Evolutionary conservation across 2,888 invertebrate genomes (phyloP).

Genomic region (Thymelicus lineola): DNA sequence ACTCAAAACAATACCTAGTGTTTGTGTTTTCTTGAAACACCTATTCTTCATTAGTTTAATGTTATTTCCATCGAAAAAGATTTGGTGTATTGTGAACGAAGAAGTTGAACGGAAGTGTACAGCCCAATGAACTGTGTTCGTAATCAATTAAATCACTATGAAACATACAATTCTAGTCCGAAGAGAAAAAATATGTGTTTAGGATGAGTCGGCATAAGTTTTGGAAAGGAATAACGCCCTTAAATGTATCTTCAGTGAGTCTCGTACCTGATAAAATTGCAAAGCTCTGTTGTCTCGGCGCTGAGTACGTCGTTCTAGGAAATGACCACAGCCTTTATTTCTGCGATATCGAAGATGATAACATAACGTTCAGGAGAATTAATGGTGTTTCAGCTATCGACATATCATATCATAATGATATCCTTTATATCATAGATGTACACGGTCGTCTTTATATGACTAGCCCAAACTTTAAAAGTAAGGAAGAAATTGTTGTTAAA

Average conservation of each 20-base stretch:
- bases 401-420: conserved; percentile 86
- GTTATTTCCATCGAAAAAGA: neutral
- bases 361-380: conserved; percentile 74
- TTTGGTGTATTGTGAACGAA: neutral
- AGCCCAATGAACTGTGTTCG: conserved; percentile 24
- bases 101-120: conserved; percentile 4
- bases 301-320: conserved; percentile 74
- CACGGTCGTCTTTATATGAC: conserved; percentile 86
- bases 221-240: conserved; percentile 74
- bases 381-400: conserved; percentile 85
- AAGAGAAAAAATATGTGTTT: conserved; percentile 54
- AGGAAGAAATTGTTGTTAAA: conserved; percentile 86
- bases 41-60: neutral
- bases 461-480: conserved; percentile 80
- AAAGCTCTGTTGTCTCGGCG: conserved; percentile 70
- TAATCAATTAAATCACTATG: conserved; percentile 29
- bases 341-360: conserved; percentile 69
- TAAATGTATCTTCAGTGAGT: conserved; percentile 64
- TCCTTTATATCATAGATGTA: conserved; percentile 86
- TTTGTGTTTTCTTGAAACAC: conserved; percentile 6
- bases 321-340: conserved; percentile 78
- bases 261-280: conserved; percentile 78
- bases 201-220: conserved; percentile 82
- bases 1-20: conserved; percentile 3
- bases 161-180: conserved; percentile 20